Base-by-base conservation (phyloP, 37 sponge, comb jelly and placozoan species). In the Geodia barretti region DNA sequence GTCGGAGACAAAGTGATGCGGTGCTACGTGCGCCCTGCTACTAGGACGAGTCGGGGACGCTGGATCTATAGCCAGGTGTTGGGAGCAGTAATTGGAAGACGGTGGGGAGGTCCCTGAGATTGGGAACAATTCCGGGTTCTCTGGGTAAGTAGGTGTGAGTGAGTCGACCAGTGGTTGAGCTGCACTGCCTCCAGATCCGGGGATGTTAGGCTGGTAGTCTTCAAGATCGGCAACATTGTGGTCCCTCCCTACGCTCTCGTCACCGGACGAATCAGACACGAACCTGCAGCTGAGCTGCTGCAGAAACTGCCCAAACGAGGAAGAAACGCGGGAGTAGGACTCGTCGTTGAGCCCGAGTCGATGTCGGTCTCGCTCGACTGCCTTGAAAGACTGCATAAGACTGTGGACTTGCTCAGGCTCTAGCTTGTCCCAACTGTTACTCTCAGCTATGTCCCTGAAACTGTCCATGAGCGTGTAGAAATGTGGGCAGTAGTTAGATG, bases 261-360 rank as follows among this genome's bases (percentile, higher is more conserved):
- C 4, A 0, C 30, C 63, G 39, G 87, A 71, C 21, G 68, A 35
- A 65, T 39, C 42, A 14, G 76, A 68, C 30, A 77, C 20, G 25
- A 78, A 72, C 41, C 58, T 66, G 62, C 61, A 58, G 63, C 74
- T 77, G 17, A 86, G 78, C 32, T 87, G 88, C 5, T 73, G 39
- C 11, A 86, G 42, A 37, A 91, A 91, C 63, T 86, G 83, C 83
- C 77, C 86, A 72, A 91, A 91, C 30, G 92, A 91, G 2, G 64
- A 30, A 32, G 75, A 36, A 21, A 86, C 63, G 3, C 72, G 69
- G 0, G 75, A 67, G 42, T 81, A 91, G 24, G 65, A 7, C n/a
- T 76, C 73, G 4, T 75, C 62, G 33, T 91, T 88, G 41, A 91
- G 40, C 14, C 92, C 92, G 41, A 83, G 82, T 63, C 78, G 77